A percentile compares a stretch with the other conserved stretches of the same genome.
Conservation (phyloP, 64 coral and sea anemone species). For the Trachythela sp. region DNA sequence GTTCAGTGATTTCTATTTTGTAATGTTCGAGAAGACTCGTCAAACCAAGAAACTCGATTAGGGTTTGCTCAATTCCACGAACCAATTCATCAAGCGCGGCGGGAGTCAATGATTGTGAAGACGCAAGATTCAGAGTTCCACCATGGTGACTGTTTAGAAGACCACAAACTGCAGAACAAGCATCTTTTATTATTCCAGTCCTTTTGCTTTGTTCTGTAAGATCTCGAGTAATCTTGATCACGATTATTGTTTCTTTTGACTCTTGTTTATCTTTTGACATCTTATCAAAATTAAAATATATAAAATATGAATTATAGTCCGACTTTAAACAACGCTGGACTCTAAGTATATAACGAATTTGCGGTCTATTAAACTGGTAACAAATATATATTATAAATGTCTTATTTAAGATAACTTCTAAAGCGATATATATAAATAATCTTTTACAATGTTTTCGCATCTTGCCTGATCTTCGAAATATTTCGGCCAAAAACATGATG, state of each 20-base stretch:
- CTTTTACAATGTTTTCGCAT: no score
- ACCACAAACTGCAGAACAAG: constrained; percentile 22
- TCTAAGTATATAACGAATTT: no score
- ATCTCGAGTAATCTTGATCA: neutral
- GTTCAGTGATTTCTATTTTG: neutral
- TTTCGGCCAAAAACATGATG: no score
- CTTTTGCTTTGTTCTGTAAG: constrained; percentile 15
- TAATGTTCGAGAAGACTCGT: constrained; percentile 12
- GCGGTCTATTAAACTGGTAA: no score
- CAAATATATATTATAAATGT: no score
- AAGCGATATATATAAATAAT: no score
- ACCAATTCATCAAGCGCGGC: constrained; percentile 8
- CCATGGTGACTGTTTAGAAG: constrained; percentile 36
- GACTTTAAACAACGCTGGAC: no score
- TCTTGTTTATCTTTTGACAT: no score
- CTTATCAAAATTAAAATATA: no score
- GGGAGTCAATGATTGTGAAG: neutral
- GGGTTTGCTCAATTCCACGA: constrained; percentile 38
- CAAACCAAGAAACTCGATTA: constrained; percentile 17
- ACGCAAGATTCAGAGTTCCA: constrained; percentile 18
- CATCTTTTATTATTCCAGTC: constrained; percentile 1
- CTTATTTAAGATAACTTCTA: no score
- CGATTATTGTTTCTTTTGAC: neutral
- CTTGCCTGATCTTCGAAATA: no score
- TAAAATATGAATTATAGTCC: no score